Evolutionary conservation across 2,113 vertebrate genomes (phyloP).

Genomic region (Aramus guarauna): DNA sequence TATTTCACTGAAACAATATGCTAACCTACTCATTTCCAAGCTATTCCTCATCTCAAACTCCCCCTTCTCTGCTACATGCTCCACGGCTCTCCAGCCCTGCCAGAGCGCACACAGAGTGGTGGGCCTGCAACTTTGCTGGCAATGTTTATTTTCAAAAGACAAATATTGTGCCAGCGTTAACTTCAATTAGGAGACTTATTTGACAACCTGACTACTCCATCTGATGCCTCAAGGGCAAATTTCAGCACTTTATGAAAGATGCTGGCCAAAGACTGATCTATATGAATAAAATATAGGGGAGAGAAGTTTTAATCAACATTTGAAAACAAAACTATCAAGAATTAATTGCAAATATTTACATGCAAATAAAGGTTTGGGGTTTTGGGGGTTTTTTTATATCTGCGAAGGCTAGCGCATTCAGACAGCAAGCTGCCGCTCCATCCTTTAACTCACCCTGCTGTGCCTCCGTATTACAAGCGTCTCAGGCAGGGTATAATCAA

Average conservation of each 20-base stretch:
- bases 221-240: conserved; percentile 83
- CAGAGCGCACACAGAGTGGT: neutral
- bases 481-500: neutral
- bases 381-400: neutral
- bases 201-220: conserved; percentile 81
- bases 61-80: neutral
- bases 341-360: conserved; percentile 48
- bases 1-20: conserved; percentile 5
- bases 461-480: neutral
- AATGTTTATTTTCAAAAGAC: conserved; percentile 76
- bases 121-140: conserved; percentile 67
- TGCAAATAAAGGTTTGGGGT: conserved; percentile 22
- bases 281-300: conserved; percentile 73
- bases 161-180: conserved; percentile 77
- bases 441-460: neutral
- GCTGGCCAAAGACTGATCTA: conserved; percentile 50
- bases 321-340: conserved; percentile 42
- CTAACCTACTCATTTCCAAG: neutral
- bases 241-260: conserved; percentile 73
- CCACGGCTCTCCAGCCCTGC: conserved; percentile 31
- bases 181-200: conserved; percentile 78
- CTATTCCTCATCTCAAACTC: neutral
- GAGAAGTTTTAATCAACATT: conserved; percentile 58
- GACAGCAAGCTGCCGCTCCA: neutral
- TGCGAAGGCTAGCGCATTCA: neutral